Evolutionary conservation across 1,140 invertebrate species (phyloP).

Genomic region (Heliconius hermathena): DNA sequence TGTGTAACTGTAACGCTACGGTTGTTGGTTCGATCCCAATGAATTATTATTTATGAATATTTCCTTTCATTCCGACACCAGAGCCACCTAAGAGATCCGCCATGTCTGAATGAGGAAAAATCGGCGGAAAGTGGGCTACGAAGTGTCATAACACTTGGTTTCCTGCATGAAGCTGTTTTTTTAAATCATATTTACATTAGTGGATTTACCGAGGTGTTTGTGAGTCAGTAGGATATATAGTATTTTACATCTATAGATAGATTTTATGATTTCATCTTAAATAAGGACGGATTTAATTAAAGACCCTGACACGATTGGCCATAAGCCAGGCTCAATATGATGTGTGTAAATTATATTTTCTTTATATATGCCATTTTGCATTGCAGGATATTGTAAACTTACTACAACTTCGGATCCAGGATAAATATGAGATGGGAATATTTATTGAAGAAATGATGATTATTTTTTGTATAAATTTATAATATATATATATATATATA

Average conservation of each 20-base stretch:
- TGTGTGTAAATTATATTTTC: conserved; percentile 38
- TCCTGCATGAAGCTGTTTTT: too few species aligned
- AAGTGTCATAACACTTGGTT: too few species aligned
- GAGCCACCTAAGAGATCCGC: too few species aligned
- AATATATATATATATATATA: too few species aligned
- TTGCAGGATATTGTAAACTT: not conserved
- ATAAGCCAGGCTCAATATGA: conserved; percentile 44
- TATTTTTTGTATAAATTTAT: too few species aligned
- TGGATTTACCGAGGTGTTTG: not conserved
- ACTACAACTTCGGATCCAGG: conserved; percentile 4
- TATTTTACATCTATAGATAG: conserved; percentile 9
- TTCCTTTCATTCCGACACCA: too few species aligned
- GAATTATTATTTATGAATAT: too few species aligned
- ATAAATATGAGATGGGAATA: not conserved
- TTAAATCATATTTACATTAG: not conserved
- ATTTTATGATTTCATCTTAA: conserved; percentile 10
- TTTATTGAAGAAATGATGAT: too few species aligned
- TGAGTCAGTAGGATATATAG: conserved; percentile 7
- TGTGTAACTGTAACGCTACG: too few species aligned
- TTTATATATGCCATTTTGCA: conserved; percentile 28
- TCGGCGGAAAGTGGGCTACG: too few species aligned
- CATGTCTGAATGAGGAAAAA: too few species aligned
- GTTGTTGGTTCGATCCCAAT: too few species aligned
- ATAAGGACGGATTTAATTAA: conserved; percentile 13
- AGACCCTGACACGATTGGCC: conserved; percentile 45